Evolutionary conservation across 2,113 vertebrate species (phyloP).

Genomic region (Ictalurus punctatus): DNA sequence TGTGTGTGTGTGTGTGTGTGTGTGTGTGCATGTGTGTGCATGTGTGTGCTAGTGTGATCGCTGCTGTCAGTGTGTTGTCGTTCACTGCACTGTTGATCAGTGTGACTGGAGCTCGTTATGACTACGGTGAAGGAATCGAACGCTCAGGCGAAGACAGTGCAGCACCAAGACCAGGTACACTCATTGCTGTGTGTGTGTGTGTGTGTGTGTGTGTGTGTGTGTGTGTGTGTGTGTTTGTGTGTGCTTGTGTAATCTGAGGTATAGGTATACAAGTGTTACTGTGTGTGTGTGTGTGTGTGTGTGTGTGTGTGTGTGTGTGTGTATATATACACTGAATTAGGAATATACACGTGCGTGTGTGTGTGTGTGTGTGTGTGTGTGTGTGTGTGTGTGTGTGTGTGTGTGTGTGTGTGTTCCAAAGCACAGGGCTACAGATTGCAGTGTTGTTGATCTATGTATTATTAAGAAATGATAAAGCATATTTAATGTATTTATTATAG

Average conservation of each 20-base stretch:
- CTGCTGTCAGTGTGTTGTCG: conserved; percentile 11
- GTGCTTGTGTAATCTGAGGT: background rate
- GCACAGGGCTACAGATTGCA: background rate
- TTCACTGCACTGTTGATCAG: conserved; percentile 22
- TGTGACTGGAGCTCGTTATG: conserved; percentile 78
- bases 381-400: background rate
- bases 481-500: background rate
- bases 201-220: background rate
- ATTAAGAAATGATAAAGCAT: background rate
- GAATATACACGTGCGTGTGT: background rate
- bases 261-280: background rate
- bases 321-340: background rate
- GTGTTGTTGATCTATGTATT: background rate
- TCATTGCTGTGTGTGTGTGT: background rate
- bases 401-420: background rate
- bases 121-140: conserved; percentile 91
- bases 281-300: background rate
- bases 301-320: background rate
- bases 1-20: conserved; percentile 6
- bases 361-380: background rate
- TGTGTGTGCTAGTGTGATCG: background rate
- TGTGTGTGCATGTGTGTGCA: background rate
- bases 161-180: conserved; percentile 87
- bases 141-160: conserved; percentile 81
- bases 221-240: too few species aligned